Base-by-base conservation (phyloP, 2,888 invertebrate species). In the Micropterix aruncella region DNA sequence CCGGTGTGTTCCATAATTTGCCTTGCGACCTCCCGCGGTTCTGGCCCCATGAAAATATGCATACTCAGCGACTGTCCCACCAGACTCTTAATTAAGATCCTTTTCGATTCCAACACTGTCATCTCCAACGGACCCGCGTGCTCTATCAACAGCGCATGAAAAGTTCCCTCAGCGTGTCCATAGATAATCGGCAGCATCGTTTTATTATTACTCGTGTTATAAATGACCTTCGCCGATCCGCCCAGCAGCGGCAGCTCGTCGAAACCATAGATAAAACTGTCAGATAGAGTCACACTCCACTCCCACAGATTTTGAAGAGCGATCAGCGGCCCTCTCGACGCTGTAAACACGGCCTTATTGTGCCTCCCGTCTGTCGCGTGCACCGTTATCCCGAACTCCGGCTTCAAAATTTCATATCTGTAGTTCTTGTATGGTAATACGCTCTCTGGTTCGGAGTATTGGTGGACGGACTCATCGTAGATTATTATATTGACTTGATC, bases 31-130 rank as follows among this genome's bases (percentile, higher is more conserved):
- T 47, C 48, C 7, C 18, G 14, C 3, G 48, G 47, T 5, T 37
- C 42, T 2, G 43, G 42, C n/a, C 50, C 50, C 19, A 40, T 43
- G 19, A 50, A 48, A 42, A 48, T 47, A 14, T 50, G 47, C 7
- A 47, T 44, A 15, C 37, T 42, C 9, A 48, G 18, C 2, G 14
- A 38, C 3, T 46, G 36, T 1, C 46, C 48, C 15, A 41, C 40
- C 3, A 48, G 44, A 19, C 45, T 45, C 17, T 41, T 44, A 5
- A 48, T 38, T 14, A 7, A 38, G 7, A 50, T 40, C 3, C 45
- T 41, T 14, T 41, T 46, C 0, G 46, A 44, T 16, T 44, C 44
- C 1, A 41, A 43, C 16, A 45, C 38, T 3, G 16, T 41, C 4
- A 47, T 19, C 7, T 46, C 46, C 39, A 50, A 19, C 1, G 46